Conservation (phyloP, 2,797 vertebrate genomes). For the Dromococcyx pavoninus region DNA sequence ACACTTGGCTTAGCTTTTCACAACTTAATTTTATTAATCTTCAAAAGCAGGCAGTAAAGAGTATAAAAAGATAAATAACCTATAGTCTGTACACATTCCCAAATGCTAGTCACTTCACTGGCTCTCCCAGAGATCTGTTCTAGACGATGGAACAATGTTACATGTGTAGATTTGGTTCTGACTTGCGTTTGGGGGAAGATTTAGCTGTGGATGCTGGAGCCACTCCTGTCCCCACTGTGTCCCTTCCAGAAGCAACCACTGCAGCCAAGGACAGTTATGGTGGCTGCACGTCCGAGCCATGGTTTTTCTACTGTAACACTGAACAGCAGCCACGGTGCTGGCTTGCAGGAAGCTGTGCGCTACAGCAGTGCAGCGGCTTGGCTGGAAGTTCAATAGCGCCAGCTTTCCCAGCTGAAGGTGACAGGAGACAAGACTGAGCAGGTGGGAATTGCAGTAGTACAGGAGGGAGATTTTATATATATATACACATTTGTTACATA, state of each 20-base stretch:
- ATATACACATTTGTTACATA: neutral
- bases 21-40: neutral
- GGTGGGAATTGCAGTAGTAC: neutral
- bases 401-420: neutral
- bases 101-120: neutral
- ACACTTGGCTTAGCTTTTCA: neutral
- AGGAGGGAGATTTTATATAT: neutral
- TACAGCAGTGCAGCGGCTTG: neutral
- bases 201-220: neutral
- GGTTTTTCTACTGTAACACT: neutral
- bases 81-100: neutral
- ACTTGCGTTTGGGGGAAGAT: neutral
- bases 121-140: neutral
- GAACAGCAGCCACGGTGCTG: neutral
- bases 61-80: neutral
- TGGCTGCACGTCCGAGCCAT: fast-evolving
- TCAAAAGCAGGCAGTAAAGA: neutral
- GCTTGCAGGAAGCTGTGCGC: neutral
- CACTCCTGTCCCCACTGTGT: neutral
- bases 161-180: neutral
- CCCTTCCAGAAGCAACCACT: no score
- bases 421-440: neutral
- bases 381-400: neutral
- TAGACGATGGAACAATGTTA: neutral
- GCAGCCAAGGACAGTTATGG: neutral